Evolutionary conservation across 2,113 vertebrate genomes (phyloP).

Genomic region (Gila orcuttii): DNA sequence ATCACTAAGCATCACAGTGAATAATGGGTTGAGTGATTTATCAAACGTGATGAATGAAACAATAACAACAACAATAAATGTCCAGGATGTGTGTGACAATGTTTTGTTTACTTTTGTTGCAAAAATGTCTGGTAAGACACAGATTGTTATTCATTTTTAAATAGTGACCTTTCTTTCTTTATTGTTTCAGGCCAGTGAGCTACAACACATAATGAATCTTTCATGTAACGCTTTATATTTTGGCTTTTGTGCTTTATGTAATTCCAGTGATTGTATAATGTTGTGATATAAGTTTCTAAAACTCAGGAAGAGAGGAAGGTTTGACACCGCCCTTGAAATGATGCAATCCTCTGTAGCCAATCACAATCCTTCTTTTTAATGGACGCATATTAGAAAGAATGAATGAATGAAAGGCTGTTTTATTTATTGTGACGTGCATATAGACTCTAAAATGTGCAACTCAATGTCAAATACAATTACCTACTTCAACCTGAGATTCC

Average conservation of each 20-base stretch:
- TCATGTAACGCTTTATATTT: background rate
- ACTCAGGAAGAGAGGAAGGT: background rate
- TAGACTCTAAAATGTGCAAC: background rate
- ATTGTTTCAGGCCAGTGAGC: background rate
- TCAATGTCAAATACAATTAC: background rate
- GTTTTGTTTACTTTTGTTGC: background rate
- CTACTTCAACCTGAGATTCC: background rate
- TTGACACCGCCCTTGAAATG: background rate
- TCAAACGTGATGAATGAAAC: background rate
- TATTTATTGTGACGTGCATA: background rate
- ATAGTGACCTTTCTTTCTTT: no score
- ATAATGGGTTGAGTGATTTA: background rate
- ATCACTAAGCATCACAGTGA: background rate
- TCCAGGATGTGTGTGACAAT: background rate
- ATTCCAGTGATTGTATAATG: background rate
- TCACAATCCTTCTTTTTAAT: background rate
- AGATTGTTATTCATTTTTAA: no score
- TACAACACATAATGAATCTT: background rate
- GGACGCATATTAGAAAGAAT: background rate
- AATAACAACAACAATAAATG: background rate
- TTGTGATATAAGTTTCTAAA: background rate
- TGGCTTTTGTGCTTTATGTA: background rate
- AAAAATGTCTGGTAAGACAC: no score
- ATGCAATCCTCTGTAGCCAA: background rate
- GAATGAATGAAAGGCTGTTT: background rate